Evolutionary conservation across 2,888 invertebrate species (phyloP), one percentile per base, ranked within the genome.

Genomic region (Neria commutata): DNA sequence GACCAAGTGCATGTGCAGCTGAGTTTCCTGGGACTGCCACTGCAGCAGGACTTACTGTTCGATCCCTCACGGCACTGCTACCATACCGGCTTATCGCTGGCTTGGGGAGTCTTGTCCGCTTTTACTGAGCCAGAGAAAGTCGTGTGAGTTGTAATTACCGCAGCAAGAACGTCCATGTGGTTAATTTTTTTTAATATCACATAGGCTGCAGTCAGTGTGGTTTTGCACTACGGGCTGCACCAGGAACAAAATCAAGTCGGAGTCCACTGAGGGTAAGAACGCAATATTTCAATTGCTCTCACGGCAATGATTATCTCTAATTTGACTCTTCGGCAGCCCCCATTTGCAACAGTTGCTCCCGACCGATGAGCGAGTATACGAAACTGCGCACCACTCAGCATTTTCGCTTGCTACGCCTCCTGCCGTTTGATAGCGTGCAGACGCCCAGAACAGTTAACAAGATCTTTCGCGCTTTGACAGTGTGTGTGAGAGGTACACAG

Each of bases 161-260:
- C n/a, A n/a, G n/a, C n/a, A n/a, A n/a, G n/a, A n/a, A n/a, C n/a
- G 3, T 45, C 46, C n/a, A 1, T 33, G 6, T 16, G 24, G 11
- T 29, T 45, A n/a, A n/a, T n/a, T n/a, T n/a, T n/a, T n/a, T n/a
- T n/a, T n/a, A n/a, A n/a, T n/a, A n/a, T n/a, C n/a, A n/a, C n/a
- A n/a, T n/a, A n/a, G n/a, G n/a, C n/a, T n/a, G 26, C 81, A 81
- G 67, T 74, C 81, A n/a, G 71, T 75, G 61, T 81, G 81, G 81
- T 78, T 70, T 58, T 81, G 81, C 55, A 60, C 71, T 4, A 67
- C 64, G n/a, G 74, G 75, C 8, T 81, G 81, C 54, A 55, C 70
- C 46, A 65, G 76, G 16, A 74, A 81, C 66, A 73, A 66, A 42
- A 70, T 79, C 47, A 73, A 74, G 63, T 65, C 66, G 10, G 66